A percentile compares a stretch with the other conserved stretches of the same genome.
Evolutionary conservation across 2,113 vertebrate species (phyloP).

Genomic region (Lichenostomus cassidix): DNA sequence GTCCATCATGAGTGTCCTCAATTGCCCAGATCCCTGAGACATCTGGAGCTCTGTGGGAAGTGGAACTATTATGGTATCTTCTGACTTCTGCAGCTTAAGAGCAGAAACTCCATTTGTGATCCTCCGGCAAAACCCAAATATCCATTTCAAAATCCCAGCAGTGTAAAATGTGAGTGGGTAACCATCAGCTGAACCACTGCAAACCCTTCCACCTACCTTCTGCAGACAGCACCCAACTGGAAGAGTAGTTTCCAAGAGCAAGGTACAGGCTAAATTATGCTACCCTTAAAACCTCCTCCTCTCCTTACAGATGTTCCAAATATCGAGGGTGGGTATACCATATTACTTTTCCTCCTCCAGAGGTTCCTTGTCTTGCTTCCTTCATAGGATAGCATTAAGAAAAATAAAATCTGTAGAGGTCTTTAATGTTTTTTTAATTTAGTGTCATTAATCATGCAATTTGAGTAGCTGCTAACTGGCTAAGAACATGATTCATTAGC

Average conservation of each 20-base stretch:
- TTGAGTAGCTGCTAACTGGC: neutral
- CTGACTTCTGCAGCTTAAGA: neutral
- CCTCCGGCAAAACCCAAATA: neutral
- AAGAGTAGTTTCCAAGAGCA: neutral
- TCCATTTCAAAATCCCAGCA: neutral
- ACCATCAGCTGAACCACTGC: neutral
- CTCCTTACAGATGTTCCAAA: neutral
- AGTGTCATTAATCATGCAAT: neutral
- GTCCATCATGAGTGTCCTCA: neutral
- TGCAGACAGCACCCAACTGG: neutral
- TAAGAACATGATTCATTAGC: neutral
- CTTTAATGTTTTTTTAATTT: neutral
- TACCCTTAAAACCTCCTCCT: neutral
- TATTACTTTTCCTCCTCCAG: neutral
- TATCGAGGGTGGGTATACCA: neutral
- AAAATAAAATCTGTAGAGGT: neutral
- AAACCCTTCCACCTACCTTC: neutral
- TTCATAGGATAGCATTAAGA: neutral
- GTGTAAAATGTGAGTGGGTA: neutral
- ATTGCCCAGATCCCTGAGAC: neutral
- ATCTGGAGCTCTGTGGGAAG: neutral
- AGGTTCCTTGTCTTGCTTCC: neutral
- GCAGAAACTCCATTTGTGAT: neutral
- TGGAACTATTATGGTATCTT: neutral
- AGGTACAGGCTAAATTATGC: neutral